Evolutionary conservation across 2,797 vertebrate genomes (phyloP), one percentile per base, ranked within the genome.

Genomic region (Sebastes iracundus): DNA sequence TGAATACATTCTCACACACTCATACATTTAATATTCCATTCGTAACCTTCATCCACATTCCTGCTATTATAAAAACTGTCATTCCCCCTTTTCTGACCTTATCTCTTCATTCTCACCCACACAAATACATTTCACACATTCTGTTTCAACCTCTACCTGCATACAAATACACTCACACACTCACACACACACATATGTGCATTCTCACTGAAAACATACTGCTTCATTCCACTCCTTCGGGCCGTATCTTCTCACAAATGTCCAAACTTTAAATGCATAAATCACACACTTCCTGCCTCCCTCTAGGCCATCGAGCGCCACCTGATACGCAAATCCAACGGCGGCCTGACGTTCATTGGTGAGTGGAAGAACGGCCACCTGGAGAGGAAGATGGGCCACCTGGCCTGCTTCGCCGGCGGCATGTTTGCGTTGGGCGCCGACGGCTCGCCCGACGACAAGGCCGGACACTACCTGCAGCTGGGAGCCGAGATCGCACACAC

Each of bases 281-380:
- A 53, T 55, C 9, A 28, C 27, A 16, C 9, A 27, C 49, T 38
- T 33, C 18, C 67, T 32, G 7, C 14, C 75, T 86, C 64, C n/a
- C 89, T 87, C 2, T 80, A 99, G 98, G 98, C 98, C 81, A 99
- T 99, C 77, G 98, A 99, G 90, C 98, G 97, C 72, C 98, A 99
- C 90, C 97, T 99, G 82, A 95, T 99, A 88, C 97, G 98, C 59
- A 99, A 99, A 89, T 99, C 98, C 77, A 98, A 95, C 25, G 97
- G 98, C 27, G 98, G 98, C 5, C 96, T 99, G 84, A 97, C 97
- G 1, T 99, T 99, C 88, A 98, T 99, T 30, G 98, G 98, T 0
- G 98, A 99, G 90, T 99, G 98, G 98, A 99, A 99, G 94, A 99
- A 99, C 0, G 98, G 98, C 5, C 98, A 99, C 94, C 96, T 99